These are phyloP conservation scores for Hecatera dysodea DNA, from an alignment of 2,888 invertebrate genomes.

Conservation along the genomic window DNA sequence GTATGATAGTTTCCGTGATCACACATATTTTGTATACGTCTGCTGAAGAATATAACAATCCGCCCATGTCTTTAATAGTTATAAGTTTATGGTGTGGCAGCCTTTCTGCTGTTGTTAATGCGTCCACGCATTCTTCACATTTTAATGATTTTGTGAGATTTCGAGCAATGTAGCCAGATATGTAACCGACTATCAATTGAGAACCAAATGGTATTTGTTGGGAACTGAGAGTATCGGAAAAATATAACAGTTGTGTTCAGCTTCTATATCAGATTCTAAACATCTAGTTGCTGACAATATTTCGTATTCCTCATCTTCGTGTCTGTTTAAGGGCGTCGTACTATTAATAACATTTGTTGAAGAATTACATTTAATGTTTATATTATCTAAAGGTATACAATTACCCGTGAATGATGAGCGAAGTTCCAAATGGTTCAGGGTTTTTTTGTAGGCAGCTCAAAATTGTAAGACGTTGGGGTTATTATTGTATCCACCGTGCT, in stretches of 20 bases:
- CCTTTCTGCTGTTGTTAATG: constrained; percentile 35
- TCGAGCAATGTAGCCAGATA: constrained; percentile 10
- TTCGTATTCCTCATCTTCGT: constrained; percentile 30
- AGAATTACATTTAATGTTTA: constrained; percentile 12
- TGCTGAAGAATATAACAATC: constrained; percentile 48
- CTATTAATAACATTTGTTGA: constrained; percentile 16
- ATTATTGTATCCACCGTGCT: constrained; percentile 47
- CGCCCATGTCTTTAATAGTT: constrained; percentile 54
- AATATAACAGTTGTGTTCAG: constrained; percentile 43
- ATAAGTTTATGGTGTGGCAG: constrained; percentile 55
- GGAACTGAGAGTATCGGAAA: no score
- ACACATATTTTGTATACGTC: constrained; percentile 55
- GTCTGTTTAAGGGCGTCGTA: constrained; percentile 9
- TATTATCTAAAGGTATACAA: constrained; percentile 16
- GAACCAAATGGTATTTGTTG: no score
- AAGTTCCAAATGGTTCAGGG: constrained; percentile 19
- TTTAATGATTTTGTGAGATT: constrained; percentile 16
- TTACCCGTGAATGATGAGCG: constrained; percentile 28
- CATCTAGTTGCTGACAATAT: constrained; percentile 21
- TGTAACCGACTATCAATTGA: constrained; percentile 15
- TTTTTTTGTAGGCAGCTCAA: constrained; percentile 35
- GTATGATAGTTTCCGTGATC: constrained; percentile 45
- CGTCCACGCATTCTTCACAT: constrained; percentile 14
- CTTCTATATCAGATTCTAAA: constrained; percentile 35
- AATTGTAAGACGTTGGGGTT: constrained; percentile 38